phyloP scores from a whole-genome alignment of 2,113 vertebrate species.

The Camarhynchus parvulus region DNA sequence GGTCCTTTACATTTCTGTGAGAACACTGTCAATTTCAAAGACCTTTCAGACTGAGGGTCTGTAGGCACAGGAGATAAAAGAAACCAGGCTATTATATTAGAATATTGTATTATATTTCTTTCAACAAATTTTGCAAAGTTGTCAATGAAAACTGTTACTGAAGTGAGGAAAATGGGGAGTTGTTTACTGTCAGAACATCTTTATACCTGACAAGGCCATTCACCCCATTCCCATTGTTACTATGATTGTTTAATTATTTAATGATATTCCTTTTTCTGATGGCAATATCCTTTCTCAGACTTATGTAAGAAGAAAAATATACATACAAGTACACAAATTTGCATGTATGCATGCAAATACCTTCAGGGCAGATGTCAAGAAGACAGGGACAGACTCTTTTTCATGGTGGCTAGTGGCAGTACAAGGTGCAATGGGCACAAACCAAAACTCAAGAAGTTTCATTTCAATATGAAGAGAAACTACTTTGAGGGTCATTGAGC shows the following conservation, averaged over 20 bases:
- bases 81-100: background rate
- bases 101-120: background rate
- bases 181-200: background rate
- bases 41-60: background rate
- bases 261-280: background rate
- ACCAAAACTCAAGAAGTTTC: background rate
- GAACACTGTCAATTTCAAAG: background rate
- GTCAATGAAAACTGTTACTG: background rate
- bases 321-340: background rate
- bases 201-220: background rate
- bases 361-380: background rate
- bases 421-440: background rate
- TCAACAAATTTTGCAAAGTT: background rate
- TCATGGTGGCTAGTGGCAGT: too few relatives aligned
- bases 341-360: too few relatives aligned
- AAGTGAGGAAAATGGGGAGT: background rate
- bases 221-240: rapidly evolving
- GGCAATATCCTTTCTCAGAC: background rate
- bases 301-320: background rate
- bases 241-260: background rate
- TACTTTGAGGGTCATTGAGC: background rate
- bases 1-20: background rate
- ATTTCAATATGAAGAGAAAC: background rate
- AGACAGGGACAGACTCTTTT: background rate
- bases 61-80: background rate